phyloP scores from a whole-genome alignment of 2,797 vertebrate genomes.

The Pseudochirops cupreus region DNA sequence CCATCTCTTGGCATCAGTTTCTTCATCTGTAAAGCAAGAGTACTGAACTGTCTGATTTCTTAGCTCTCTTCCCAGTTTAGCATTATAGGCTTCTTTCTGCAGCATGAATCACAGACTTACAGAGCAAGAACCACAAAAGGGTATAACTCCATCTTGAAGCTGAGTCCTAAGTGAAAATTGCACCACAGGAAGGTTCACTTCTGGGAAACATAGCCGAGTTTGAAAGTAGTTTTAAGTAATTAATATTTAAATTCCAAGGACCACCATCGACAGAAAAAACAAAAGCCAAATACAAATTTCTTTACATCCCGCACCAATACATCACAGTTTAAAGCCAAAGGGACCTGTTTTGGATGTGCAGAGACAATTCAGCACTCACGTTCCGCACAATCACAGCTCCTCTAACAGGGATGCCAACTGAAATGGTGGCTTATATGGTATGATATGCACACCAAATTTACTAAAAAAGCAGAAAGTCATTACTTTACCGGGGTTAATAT shows the following conservation, averaged over 20 bases:
- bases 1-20: background rate
- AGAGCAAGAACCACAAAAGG: background rate
- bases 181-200: too few relatives aligned
- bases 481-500: background rate
- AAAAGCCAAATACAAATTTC: background rate
- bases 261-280: background rate
- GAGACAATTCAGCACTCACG: background rate
- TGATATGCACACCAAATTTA: background rate
- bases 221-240: background rate
- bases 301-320: background rate
- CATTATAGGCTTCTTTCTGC: background rate
- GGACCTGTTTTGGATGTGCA: background rate
- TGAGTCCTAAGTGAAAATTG: background rate
- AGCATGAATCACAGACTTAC: background rate
- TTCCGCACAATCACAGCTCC: background rate
- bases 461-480: background rate
- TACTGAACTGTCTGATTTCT: background rate
- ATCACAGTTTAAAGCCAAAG: background rate
- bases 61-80: background rate
- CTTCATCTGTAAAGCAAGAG: background rate
- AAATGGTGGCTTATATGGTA: background rate
- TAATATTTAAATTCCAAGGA: background rate
- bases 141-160: background rate
- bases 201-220: background rate
- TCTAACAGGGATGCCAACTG: background rate